Evolutionary conservation across 2,797 vertebrate species (phyloP), one percentile per base, ranked within the genome.

Genomic region (Coendou prehensilis): DNA sequence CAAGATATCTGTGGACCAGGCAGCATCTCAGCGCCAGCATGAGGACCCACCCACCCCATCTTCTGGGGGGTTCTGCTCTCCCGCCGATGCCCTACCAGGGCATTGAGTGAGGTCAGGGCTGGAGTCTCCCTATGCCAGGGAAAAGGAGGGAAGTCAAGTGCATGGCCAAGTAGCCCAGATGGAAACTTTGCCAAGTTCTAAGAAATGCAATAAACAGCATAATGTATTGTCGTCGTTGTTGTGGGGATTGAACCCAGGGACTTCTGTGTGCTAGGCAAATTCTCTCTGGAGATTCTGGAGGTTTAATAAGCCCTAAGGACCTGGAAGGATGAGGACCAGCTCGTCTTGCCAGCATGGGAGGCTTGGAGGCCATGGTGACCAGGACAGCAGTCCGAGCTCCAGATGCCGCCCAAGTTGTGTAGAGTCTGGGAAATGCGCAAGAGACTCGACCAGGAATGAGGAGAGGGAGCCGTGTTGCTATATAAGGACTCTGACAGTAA

Each of bases 31-130:
- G 64, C 47, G 45, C 63, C n/a, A 37, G 61, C 52, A 5, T 13
- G 1, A 20, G 45, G 59, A 76, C 59, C 63, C 47, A 76, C 59
- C 63, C 47, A 30, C 0, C 57, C 18, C 10, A 8, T 5, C 15
- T 9, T 28, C n/a, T 2, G 63, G 9, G 64, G 57, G 45, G 3
- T 2, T 0, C 59, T 20, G 9, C 30, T 59, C 5, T 20, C 61
- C 52, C 17, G 9, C 14, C 0, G 14, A 54, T 0, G 0, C 28
- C 69, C 33, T 0, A 13, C 2, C 1, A 63, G 15, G 9, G 2
- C 75, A 26, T 17, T 5, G 14, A 69, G 28, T 22, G 14, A 81
- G 8, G 2, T 33, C 33, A 86, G 13, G 59, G 50, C 47, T 2
- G n/a, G 76, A 64, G 41, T n/a, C 23, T 23, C 52, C 37, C 18